Evolutionary conservation across 2,113 vertebrate genomes (phyloP), one percentile per base, ranked within the genome.

Genomic region (Potamarius usumacintae): DNA sequence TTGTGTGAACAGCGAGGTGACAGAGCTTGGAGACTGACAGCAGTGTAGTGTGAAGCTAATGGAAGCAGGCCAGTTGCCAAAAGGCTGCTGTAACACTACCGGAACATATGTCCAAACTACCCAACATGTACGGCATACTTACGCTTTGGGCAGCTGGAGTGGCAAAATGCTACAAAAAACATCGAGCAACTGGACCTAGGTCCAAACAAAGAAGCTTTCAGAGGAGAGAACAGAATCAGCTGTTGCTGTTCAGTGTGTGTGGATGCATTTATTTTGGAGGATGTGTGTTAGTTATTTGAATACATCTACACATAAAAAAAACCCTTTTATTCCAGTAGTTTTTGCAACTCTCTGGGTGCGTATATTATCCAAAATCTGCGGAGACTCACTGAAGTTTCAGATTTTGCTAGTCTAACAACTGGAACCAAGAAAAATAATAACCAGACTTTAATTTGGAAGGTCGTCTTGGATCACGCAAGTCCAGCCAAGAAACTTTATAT

Each of bases 11-110:
- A 74, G 82, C 25, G 27, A 82, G 82, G 58, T 89, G 27, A 81
- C 55, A 65, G 82, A 87, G 53, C 81, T 60, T 77, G 58, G 52
- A 87, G 82, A 67, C 81, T 78, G 85, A 86, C 85, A 86, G 69
- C 86, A 87, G 86, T 77, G 86, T 83, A 77, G 80, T 83, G 86
- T 83, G 74, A 71, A 84, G 86, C 86, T 87, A 87, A 84, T 87
- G 71, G 81, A 87, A 78, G 58, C 86, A 83, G 86, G 81, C 86
- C 81, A 48, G 58, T 63, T 80, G 89, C 84, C 86, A 87, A 79
- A 84, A 82, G 50, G 30, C 89, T 79, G 77, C 62, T 77, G 50
- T 82, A 87, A 88, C 52, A 15, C 65, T 52, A n/a, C 71, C 48
- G 69, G 83, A 90, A 86, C 74, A 86, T 84, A 77, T 85, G 86